phyloP scores from a whole-genome alignment of 2,113 vertebrate species.

The Oncorhynchus keta region DNA sequence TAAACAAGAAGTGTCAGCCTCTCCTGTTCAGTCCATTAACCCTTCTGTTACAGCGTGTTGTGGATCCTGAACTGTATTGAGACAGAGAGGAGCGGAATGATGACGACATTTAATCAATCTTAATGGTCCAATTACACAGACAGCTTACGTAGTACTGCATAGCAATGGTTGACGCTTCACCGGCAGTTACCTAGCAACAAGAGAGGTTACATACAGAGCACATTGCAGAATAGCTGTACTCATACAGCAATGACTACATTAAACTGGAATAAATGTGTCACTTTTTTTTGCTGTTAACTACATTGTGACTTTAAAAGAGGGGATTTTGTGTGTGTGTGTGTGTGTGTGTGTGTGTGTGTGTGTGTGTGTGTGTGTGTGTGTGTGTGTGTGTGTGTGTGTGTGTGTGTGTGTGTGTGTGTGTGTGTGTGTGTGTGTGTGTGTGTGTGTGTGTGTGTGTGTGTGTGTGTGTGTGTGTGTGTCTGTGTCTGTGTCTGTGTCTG shows the following conservation, averaged over 20 bases:
- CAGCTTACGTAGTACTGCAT: constrained; percentile 75
- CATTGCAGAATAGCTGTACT: constrained; percentile 58
- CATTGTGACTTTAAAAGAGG: background rate
- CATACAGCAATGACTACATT: constrained; percentile 13
- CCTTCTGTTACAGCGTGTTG: constrained; percentile 63
- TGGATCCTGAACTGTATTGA: constrained; percentile 63
- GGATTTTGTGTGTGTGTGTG: background rate
- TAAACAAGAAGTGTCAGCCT: constrained; percentile 29
- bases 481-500: background rate
- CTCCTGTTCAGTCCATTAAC: constrained; percentile 69
- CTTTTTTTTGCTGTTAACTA: background rate
- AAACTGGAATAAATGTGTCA: constrained; percentile 22
- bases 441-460: too few relatives aligned
- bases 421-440: background rate
- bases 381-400: too few relatives aligned
- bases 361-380: too few relatives aligned
- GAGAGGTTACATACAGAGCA: constrained; percentile 67
- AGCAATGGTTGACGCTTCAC: constrained; percentile 66
- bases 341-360: background rate
- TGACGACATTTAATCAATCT: constrained; percentile 73
- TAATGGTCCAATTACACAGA: constrained; percentile 77
- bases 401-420: background rate
- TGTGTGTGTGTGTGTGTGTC: background rate
- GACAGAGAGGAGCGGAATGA: constrained; percentile 71
- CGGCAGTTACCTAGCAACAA: constrained; percentile 81